phyloP scores from a whole-genome alignment of 2,888 invertebrate species.

The Dryococelus australis region DNA sequence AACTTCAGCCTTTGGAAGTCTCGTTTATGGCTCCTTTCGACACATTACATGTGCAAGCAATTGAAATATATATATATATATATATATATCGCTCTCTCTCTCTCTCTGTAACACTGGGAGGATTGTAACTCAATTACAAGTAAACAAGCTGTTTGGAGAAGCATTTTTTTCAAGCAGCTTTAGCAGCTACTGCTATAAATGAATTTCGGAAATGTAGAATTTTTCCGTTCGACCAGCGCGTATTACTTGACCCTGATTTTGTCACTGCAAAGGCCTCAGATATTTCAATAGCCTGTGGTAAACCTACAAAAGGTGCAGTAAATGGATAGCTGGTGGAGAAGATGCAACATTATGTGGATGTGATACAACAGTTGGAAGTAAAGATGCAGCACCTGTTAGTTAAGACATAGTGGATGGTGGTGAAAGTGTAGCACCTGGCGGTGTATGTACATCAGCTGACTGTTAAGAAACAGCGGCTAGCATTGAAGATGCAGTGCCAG shows the following conservation, averaged over 20 bases:
- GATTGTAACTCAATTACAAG: conserved; percentile 46
- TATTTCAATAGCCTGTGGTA: background rate
- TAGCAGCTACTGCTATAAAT: conserved; percentile 44
- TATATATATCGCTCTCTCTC: no score
- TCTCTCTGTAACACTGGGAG: conserved; percentile 49
- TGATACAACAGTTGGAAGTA: background rate
- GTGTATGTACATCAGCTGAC: background rate
- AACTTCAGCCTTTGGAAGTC: conserved; percentile 48
- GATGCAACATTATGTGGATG: background rate
- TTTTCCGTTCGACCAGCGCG: background rate
- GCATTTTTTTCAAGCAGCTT: conserved; percentile 51
- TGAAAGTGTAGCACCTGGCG: background rate
- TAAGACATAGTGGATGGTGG: background rate
- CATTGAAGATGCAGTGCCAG: background rate
- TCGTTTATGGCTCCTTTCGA: conserved; percentile 52
- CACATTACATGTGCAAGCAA: conserved; percentile 51
- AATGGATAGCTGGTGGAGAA: background rate
- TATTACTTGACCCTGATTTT: background rate
- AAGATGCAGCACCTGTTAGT: background rate
- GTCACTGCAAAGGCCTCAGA: background rate
- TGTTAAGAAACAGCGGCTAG: background rate
- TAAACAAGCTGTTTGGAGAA: conserved; percentile 47
- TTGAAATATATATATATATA: no score
- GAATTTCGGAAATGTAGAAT: conserved; percentile 45
- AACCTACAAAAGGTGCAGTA: background rate